Conservation (phyloP, 2,888 invertebrate genomes). For the Linyphia triangularis region DNA sequence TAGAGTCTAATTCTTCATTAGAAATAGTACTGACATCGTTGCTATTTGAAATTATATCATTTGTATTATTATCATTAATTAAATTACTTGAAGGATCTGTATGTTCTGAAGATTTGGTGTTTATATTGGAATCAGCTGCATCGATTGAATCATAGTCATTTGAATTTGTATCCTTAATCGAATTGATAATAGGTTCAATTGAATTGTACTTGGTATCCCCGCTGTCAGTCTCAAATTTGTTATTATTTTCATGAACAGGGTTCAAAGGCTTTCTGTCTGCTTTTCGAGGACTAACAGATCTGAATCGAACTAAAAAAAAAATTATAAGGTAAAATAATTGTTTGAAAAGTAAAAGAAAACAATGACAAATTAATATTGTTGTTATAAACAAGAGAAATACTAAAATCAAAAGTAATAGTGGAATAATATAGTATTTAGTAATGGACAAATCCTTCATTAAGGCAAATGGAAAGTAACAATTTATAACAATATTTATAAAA, state of each 20-base stretch:
- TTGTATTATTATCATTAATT: neutral
- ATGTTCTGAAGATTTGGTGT: neutral
- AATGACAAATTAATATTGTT: neutral
- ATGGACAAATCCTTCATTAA: no score
- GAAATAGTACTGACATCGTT: neutral
- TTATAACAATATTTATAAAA: neutral
- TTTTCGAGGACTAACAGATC: conserved; percentile 3
- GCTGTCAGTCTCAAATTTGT: neutral
- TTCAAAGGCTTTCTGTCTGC: neutral
- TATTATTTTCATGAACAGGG: neutral
- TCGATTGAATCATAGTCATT: neutral
- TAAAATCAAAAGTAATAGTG: no score
- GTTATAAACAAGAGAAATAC: no score
- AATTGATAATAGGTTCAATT: neutral
- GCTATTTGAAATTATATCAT: neutral
- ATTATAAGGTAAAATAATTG: neutral
- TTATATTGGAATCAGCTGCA: neutral
- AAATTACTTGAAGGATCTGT: neutral
- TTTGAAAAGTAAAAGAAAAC: neutral
- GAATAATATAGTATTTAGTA: no score
- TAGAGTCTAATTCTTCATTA: neutral
- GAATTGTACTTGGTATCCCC: neutral
- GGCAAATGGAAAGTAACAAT: neutral
- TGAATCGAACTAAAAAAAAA: conserved; percentile 48
- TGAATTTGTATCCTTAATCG: neutral